Evolutionary conservation across 2,113 vertebrate species (phyloP), one percentile per base, ranked within the genome.

Genomic region (Passer domesticus): DNA sequence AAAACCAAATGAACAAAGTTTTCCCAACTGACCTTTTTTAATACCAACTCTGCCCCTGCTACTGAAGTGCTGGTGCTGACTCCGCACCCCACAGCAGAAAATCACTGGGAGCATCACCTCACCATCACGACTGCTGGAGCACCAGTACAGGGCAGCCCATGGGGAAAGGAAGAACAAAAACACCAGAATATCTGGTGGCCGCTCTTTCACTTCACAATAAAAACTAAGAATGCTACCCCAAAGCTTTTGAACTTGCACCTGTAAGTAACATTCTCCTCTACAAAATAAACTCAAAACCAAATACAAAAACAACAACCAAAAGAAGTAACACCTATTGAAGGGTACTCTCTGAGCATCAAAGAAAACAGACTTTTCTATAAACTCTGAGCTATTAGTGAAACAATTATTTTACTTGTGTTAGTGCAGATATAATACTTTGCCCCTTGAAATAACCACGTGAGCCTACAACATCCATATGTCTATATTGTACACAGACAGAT

Each of bases 11-110:
- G 31, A 82, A 90, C 55, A 12, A 81, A 19, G 39, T 90, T 95
- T 92, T 95, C 94, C 89, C 47, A 23, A 96, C 96, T 95, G 78
- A 98, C 98, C 97, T 98, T 97, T 97, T 95, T 93, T 93, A 95
- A 96, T 91, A 95, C 53, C 82, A 82, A 92, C 83, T 79, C 52
- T 96, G 91, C 87, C 83, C 81, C 96, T 95, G 91, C 91, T 95
- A 93, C 68, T 88, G 85, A 93, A 97, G 87, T 53, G 73, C 25
- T 83, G 88, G 89, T 49, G 62, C 92, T 89, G 91, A 83, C 72
- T 95, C 17, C 3, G 39, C 85, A 91, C 47, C 83, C 69, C 81
- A 87, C 2, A 23, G 58, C 15, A 66, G 63, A 93, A 90, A 87
- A 93, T 74, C 31, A 92, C 52, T 89, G 73, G 85, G 75, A 96